phyloP scores from a whole-genome alignment of 2,113 vertebrate species.

The Entelurus aequoreus region DNA sequence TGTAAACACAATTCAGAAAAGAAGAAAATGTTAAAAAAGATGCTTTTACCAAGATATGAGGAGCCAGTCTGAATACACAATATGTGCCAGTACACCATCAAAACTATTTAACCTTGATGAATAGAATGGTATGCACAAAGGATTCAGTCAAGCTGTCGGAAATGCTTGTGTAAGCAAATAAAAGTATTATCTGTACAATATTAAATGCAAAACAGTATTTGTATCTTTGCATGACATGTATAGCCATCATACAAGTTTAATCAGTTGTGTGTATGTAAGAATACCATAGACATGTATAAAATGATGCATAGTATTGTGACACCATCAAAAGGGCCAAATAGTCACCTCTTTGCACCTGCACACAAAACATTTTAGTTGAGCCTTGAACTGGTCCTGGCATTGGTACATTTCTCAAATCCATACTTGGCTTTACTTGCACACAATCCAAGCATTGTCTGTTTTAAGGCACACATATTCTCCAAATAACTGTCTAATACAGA shows the following conservation, averaged over 20 bases:
- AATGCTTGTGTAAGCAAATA: slow-evolving; percentile 6
- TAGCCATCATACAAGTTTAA: slow-evolving; percentile 10
- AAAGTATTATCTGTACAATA: slow-evolving; percentile 9
- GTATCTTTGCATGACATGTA: neutral
- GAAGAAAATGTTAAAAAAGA: slow-evolving; percentile 24
- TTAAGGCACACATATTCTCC: slow-evolving; percentile 12
- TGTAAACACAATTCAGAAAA: slow-evolving; percentile 58
- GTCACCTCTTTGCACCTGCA: slow-evolving; percentile 18
- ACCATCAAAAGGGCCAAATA: slow-evolving; percentile 38
- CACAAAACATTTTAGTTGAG: slow-evolving; percentile 23
- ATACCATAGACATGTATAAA: slow-evolving; percentile 20
- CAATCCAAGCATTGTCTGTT: slow-evolving; percentile 22
- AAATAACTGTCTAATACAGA: slow-evolving; percentile 7
- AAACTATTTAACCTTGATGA: slow-evolving; percentile 30
- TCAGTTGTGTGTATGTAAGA: slow-evolving; percentile 4
- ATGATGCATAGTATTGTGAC: slow-evolving; percentile 32
- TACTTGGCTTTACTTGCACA: slow-evolving; percentile 20
- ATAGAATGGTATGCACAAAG: slow-evolving; percentile 27
- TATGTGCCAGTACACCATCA: slow-evolving; percentile 21
- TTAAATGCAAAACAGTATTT: neutral
- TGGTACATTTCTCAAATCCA: slow-evolving; percentile 20
- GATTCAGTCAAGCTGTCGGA: neutral
- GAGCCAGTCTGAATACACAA: slow-evolving; percentile 32
- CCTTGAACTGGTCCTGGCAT: slow-evolving; percentile 49
- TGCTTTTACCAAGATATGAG: slow-evolving; percentile 33